Percentiles rank a stretch among this genome's conserved stretches.
phyloP scores from a whole-genome alignment of 2,888 invertebrate genomes.

The Torymus aiolomorphi region DNA sequence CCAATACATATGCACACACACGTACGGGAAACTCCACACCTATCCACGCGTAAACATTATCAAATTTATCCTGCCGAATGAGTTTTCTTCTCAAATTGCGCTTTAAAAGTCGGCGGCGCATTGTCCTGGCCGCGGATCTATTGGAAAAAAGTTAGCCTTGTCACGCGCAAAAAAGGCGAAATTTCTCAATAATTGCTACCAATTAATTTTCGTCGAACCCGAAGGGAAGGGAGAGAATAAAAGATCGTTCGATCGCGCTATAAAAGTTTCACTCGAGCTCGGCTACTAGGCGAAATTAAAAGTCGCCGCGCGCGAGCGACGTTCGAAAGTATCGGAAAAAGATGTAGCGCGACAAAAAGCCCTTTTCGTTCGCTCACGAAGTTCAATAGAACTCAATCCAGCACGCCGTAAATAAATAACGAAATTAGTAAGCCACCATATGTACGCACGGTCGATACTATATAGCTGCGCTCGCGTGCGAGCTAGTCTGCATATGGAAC shows the following conservation, averaged over 20 bases:
- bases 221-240: too few species aligned
- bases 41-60: conserved; percentile 6
- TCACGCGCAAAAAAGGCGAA: too few species aligned
- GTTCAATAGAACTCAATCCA: conserved; percentile 23
- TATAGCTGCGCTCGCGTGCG: not conserved
- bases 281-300: not conserved
- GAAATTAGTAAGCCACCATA: conserved; percentile 33
- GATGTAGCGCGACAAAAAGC: not conserved
- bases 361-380: not conserved
- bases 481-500: conserved; percentile 2
- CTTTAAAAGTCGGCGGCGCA: too few species aligned
- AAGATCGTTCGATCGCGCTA: too few species aligned
- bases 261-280: too few species aligned
- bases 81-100: too few species aligned
- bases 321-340: conserved; percentile 1
- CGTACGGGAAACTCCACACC: not conserved
- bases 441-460: conserved; percentile 33
- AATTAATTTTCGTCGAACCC: too few species aligned
- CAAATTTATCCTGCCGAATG: conserved; percentile 8
- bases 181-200: too few species aligned
- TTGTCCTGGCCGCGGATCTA: too few species aligned
- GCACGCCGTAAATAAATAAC: conserved; percentile 46
- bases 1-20: too few species aligned
- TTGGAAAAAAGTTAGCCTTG: too few species aligned
- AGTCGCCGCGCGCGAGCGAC: too few species aligned